Percentiles rank a stretch among this genome's conserved stretches.
Evolutionary conservation across 2,888 invertebrate species (phyloP).

Genomic region (Xanthorhoe designata): DNA sequence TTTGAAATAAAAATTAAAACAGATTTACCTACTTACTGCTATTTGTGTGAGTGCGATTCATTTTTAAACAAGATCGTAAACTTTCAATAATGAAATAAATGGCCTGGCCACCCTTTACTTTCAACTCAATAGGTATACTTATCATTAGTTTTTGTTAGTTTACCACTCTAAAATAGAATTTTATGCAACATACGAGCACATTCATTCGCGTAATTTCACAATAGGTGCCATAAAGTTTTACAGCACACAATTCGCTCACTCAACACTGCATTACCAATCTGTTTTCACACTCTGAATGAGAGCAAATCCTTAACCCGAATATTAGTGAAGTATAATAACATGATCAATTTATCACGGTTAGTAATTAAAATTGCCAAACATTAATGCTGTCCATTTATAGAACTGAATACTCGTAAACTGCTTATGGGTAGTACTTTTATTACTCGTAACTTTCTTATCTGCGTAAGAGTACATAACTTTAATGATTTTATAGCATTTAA

Average conservation of each 20-base stretch:
- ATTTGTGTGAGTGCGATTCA: too few species aligned
- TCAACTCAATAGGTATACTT: too few species aligned
- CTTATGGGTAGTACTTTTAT: background rate
- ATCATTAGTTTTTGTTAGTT: background rate
- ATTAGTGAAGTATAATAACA: slow-evolving; percentile 49
- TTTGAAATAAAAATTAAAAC: too few species aligned
- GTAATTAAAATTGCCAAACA: slow-evolving; percentile 26
- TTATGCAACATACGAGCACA: background rate
- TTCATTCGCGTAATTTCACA: slow-evolving; percentile 4
- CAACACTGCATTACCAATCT: slow-evolving; percentile 31
- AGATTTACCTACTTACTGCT: too few species aligned
- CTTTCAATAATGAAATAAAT: too few species aligned
- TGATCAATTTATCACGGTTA: slow-evolving; percentile 47
- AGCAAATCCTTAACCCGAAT: slow-evolving; percentile 50
- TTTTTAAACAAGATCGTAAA: too few species aligned
- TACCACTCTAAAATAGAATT: background rate
- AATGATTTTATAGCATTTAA: background rate
- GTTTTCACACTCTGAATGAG: slow-evolving; percentile 42
- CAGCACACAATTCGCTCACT: slow-evolving; percentile 12
- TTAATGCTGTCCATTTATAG: slow-evolving; percentile 5
- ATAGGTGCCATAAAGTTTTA: slow-evolving; percentile 13
- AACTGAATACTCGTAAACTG: background rate
- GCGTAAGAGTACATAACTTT: background rate
- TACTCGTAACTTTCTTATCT: background rate
- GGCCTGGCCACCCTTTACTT: too few species aligned